phyloP scores from a whole-genome alignment of 2,888 invertebrate genomes.

The Oegoconia quadripuncta region DNA sequence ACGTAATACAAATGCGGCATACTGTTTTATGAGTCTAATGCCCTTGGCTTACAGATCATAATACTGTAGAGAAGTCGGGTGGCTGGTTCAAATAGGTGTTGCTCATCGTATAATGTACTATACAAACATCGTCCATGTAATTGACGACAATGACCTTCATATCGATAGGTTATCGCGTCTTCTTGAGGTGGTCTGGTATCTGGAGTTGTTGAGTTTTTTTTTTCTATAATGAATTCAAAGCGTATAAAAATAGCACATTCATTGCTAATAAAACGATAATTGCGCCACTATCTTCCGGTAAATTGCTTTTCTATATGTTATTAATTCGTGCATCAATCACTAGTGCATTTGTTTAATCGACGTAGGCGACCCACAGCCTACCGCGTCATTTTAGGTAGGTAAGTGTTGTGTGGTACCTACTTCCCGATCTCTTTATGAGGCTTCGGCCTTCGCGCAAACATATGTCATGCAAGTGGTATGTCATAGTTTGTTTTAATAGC shows the following conservation, averaged over 20 bases:
- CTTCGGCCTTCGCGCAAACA: slow-evolving; percentile 48
- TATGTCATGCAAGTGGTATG: too few species aligned
- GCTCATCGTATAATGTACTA: slow-evolving; percentile 9
- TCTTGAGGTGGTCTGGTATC: slow-evolving; percentile 32
- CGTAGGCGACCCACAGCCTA: too few species aligned
- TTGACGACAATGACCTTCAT: slow-evolving; percentile 45
- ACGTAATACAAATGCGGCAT: not conserved
- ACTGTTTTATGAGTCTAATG: not conserved
- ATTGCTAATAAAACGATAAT: slow-evolving; percentile 1
- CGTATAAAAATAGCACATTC: slow-evolving; percentile 17
- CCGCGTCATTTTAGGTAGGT: too few species aligned
- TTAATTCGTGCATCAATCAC: too few species aligned
- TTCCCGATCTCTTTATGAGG: slow-evolving; percentile 65
- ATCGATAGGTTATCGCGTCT: slow-evolving; percentile 42
- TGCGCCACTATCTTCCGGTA: not conserved
- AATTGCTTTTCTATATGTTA: too few species aligned
- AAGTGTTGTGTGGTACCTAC: too few species aligned
- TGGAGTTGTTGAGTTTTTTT: slow-evolving; percentile 18
- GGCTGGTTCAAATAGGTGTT: slow-evolving; percentile 12
- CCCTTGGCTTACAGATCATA: not conserved
- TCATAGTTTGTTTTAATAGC: too few species aligned
- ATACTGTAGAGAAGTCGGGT: not conserved
- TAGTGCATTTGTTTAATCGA: too few species aligned
- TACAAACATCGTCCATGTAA: slow-evolving; percentile 17
- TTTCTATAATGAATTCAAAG: slow-evolving; percentile 12